A percentile compares a stretch with the other conserved stretches of the same genome.
Evolutionary conservation across 2,888 invertebrate species (phyloP).

Genomic region (Falcaria lacertinaria): DNA sequence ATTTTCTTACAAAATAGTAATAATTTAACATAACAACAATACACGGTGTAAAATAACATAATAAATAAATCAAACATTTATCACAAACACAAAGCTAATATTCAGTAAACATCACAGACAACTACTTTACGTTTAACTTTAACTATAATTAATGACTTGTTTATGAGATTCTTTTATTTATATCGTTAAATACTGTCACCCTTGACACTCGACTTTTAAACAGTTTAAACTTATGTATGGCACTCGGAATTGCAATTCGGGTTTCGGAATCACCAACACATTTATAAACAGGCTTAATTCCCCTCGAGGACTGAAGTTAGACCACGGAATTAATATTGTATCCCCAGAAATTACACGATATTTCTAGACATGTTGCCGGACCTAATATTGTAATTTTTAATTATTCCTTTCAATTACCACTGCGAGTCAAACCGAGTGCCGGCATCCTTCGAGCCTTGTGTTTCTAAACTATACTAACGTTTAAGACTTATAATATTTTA

Average conservation of each 20-base stretch:
- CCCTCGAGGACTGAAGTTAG: slow-evolving; percentile 10
- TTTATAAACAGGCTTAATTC: slow-evolving; percentile 6
- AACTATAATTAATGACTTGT: slow-evolving; percentile 53
- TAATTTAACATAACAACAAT: slow-evolving; percentile 29
- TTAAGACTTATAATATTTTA: slow-evolving; percentile 57
- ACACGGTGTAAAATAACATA: too few species aligned
- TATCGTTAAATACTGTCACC: slow-evolving; percentile 19
- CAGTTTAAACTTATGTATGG: slow-evolving; percentile 49
- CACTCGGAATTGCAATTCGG: slow-evolving; percentile 41
- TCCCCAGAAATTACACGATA: not conserved
- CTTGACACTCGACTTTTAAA: slow-evolving; percentile 50
- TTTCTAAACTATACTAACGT: slow-evolving; percentile 59
- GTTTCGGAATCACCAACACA: not conserved
- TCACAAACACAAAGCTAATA: slow-evolving; percentile 49
- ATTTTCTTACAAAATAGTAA: slow-evolving; percentile 16
- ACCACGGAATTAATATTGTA: slow-evolving; percentile 4
- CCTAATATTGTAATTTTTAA: too few species aligned
- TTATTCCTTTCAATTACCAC: slow-evolving; percentile 5
- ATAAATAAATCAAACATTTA: slow-evolving; percentile 24
- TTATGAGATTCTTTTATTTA: slow-evolving; percentile 54
- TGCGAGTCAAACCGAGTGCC: slow-evolving; percentile 42
- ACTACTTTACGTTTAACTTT: slow-evolving; percentile 57
- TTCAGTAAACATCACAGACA: slow-evolving; percentile 70
- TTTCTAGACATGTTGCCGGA: too few species aligned
- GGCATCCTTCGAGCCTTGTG: slow-evolving; percentile 40